Percentiles rank a stretch among this genome's conserved stretches.
Conservation (phyloP, 2,888 invertebrate genomes). For the Nomada hirtipes region DNA sequence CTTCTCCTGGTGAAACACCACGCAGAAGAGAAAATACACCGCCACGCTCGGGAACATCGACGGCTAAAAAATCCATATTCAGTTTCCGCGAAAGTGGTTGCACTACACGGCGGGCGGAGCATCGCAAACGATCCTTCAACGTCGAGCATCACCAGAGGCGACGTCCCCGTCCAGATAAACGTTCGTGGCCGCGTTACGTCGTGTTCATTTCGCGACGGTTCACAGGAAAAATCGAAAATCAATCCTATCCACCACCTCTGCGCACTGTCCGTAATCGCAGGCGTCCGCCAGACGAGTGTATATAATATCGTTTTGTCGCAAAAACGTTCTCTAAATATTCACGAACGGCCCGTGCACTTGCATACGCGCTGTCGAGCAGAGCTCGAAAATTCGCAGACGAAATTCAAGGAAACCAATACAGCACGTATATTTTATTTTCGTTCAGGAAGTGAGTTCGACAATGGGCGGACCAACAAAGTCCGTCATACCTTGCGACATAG, state of each 20-base stretch:
- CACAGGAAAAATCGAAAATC: conserved; percentile 18
- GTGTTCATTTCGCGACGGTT: conserved; percentile 2
- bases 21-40: not conserved
- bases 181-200: not conserved
- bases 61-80: conserved; percentile 1
- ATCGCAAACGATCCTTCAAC: conserved; percentile 19
- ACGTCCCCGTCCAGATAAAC: not conserved
- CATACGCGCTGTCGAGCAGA: too few relatives aligned
- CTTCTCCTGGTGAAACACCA: too few relatives aligned
- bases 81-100: not conserved
- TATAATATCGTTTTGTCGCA: not conserved
- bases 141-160: conserved; percentile 9
- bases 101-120: not conserved
- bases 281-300: not conserved
- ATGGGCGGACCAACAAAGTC: not conserved
- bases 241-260: not conserved
- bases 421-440: too few relatives aligned
- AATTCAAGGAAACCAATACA: conserved; percentile 24
- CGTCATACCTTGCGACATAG: conserved; percentile 26
- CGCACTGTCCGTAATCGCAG: too few relatives aligned
- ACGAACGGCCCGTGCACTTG: not conserved
- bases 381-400: not conserved
- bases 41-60: not conserved
- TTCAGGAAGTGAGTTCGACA: conserved; percentile 35
- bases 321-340: not conserved